Conservation (phyloP, 2,797 vertebrate genomes). For the Acomys russatus region DNA sequence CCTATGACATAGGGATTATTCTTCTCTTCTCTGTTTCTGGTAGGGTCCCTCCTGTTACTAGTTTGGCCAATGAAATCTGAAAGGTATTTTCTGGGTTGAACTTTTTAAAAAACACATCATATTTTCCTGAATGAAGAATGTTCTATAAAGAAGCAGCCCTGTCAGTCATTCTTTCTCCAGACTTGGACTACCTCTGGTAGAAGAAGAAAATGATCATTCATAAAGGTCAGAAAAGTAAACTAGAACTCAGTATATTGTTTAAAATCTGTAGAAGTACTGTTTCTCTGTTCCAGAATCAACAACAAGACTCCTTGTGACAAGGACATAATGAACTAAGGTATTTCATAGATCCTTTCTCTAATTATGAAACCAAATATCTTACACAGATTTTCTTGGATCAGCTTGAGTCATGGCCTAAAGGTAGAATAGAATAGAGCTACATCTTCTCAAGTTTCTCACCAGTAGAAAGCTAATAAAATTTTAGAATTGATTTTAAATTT, state of each 20-base stretch:
- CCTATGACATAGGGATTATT: neutral
- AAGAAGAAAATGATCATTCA: neutral
- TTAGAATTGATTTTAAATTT: neutral
- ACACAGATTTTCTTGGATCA: neutral
- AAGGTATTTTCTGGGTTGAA: neutral
- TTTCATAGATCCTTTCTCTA: neutral
- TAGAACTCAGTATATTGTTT: neutral
- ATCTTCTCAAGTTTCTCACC: neutral
- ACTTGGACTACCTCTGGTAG: neutral
- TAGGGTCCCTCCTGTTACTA: neutral
- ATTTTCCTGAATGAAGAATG: neutral
- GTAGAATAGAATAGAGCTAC: neutral
- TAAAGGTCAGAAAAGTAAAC: neutral
- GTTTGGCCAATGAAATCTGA: neutral
- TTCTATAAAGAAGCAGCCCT: neutral
- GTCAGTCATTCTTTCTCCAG: neutral
- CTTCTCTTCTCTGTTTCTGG: neutral
- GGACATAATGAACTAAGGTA: neutral
- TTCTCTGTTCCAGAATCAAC: neutral
- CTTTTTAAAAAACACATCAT: neutral
- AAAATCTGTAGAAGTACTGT: neutral
- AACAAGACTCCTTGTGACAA: neutral
- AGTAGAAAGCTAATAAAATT: constrained; percentile 3
- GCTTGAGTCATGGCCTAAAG: neutral
- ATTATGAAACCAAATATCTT: neutral